These are phyloP conservation scores for Colinus virginianus DNA, from an alignment of 2,113 vertebrate genomes.

Conservation along the genomic window DNA sequence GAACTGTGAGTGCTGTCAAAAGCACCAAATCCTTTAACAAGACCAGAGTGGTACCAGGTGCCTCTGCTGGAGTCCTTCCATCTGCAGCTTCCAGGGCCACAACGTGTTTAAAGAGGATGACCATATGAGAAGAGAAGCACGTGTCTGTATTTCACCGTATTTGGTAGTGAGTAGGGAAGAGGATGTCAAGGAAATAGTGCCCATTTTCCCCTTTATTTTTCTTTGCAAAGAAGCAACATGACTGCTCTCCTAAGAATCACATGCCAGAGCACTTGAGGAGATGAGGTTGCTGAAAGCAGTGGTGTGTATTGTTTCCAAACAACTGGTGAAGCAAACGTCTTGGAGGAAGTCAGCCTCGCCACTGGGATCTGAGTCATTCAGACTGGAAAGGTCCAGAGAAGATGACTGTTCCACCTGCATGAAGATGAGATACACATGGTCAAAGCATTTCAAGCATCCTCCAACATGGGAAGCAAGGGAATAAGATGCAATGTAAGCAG, in stretches of 20 bases:
- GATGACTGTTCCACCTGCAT: neutral
- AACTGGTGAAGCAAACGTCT: neutral
- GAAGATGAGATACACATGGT: neutral
- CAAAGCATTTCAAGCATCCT: neutral
- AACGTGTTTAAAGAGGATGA: neutral
- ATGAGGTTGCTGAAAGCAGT: neutral
- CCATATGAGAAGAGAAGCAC: fast-evolving
- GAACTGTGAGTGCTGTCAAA: neutral
- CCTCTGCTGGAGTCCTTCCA: neutral
- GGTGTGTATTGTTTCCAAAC: neutral
- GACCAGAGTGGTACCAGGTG: neutral
- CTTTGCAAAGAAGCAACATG: neutral
- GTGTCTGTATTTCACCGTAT: neutral
- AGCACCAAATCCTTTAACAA: neutral
- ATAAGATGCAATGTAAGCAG: neutral
- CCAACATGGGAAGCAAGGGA: neutral
- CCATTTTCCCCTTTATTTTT: neutral
- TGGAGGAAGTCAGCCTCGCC: fast-evolving
- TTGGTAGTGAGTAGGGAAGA: neutral
- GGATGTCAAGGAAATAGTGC: neutral
- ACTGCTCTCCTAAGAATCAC: neutral
- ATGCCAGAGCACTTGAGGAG: neutral
- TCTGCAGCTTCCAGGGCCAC: neutral
- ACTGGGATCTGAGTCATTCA: neutral
- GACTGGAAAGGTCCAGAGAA: neutral